phyloP scores from a whole-genome alignment of 2,888 invertebrate species.

The Cremastinae sp. region DNA sequence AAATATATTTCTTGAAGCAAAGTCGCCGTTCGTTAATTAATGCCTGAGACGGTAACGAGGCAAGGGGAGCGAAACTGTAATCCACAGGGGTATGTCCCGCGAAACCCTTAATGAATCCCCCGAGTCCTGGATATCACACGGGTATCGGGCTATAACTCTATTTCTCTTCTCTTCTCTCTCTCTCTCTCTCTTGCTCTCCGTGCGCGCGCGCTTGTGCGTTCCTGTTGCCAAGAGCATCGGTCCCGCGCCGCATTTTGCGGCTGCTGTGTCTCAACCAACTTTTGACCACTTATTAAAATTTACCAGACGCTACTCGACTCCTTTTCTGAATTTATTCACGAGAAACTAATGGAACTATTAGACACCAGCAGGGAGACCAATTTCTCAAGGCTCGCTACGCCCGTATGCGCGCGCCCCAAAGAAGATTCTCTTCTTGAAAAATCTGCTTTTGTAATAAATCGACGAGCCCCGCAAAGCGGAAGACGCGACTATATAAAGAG shows the following conservation, averaged over 20 bases:
- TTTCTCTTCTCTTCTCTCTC: constrained; percentile 9
- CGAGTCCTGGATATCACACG: constrained; percentile 54
- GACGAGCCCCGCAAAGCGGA: constrained; percentile 30
- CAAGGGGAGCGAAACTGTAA: constrained; percentile 60
- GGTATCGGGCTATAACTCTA: constrained; percentile 39
- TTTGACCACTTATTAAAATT: constrained; percentile 63
- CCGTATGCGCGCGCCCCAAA: constrained; percentile 17
- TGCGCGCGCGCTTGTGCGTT: constrained; percentile 15
- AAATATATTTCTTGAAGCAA: constrained; percentile 62
- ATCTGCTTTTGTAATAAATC: constrained; percentile 28
- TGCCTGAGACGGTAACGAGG: constrained; percentile 60
- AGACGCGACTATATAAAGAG: not conserved
- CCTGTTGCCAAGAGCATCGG: constrained; percentile 34
- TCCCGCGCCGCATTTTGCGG: constrained; percentile 50
- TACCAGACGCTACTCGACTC: constrained; percentile 57
- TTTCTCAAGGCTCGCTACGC: constrained; percentile 14
- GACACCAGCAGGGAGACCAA: constrained; percentile 53
- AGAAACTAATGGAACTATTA: constrained; percentile 47
- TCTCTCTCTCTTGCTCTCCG: not conserved
- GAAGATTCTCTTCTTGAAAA: constrained; percentile 25
- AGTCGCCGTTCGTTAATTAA: constrained; percentile 61
- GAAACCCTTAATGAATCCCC: constrained; percentile 61
- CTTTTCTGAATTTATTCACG: constrained; percentile 53
- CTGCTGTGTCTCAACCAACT: constrained; percentile 54
- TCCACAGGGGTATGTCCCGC: constrained; percentile 52